phyloP scores from a whole-genome alignment of 2,888 invertebrate genomes.

The Trissonchulus sp. region DNA sequence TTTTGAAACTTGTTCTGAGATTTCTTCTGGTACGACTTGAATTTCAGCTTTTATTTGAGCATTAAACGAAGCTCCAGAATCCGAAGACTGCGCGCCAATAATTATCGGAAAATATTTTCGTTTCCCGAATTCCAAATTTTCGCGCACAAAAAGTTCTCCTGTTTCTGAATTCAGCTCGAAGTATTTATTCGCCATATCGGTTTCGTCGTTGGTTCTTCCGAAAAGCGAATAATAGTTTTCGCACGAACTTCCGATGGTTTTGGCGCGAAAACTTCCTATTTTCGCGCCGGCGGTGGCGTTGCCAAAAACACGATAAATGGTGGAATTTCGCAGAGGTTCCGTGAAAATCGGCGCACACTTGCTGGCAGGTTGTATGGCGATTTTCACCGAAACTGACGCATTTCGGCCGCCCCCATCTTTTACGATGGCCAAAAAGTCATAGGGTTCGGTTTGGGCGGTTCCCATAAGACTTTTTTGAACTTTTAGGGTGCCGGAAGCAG shows the following conservation, averaged over 20 bases:
- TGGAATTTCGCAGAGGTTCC: neutral
- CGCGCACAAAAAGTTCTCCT: too few relatives aligned
- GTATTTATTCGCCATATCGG: too few relatives aligned
- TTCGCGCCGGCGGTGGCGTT: neutral
- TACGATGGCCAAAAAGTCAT: neutral
- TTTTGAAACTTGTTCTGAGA: too few relatives aligned
- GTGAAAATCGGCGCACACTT: neutral
- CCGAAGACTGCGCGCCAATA: too few relatives aligned
- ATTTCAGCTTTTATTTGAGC: too few relatives aligned
- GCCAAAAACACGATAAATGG: neutral
- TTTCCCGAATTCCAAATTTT: too few relatives aligned
- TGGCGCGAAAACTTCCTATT: neutral
- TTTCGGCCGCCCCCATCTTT: neutral
- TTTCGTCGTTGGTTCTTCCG: too few relatives aligned
- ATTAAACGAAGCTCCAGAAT: too few relatives aligned
- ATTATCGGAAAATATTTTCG: too few relatives aligned
- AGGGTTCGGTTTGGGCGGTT: neutral
- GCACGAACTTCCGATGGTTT: neutral
- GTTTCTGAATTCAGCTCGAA: too few relatives aligned
- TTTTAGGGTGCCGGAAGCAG: neutral
- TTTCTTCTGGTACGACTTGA: too few relatives aligned
- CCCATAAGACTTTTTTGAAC: neutral
- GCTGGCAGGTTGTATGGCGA: neutral
- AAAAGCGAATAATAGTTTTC: too few relatives aligned
- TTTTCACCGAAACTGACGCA: neutral